Evolutionary conservation across 2,797 vertebrate species (phyloP).

Genomic region (Myotis myotis): DNA sequence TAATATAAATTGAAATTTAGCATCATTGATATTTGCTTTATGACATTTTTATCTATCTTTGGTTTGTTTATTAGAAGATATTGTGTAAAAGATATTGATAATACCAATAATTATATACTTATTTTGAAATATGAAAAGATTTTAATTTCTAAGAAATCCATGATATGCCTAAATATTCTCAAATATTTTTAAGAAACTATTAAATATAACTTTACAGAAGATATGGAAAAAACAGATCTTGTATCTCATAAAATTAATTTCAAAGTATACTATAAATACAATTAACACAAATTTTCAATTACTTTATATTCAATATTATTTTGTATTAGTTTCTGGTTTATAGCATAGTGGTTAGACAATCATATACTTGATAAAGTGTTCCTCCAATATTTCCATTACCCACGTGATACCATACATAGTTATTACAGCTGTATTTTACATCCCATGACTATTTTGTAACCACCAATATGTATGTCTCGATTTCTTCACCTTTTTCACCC

Average conservation of each 20-base stretch:
- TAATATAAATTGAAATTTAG: neutral
- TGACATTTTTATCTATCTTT: neutral
- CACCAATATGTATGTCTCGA: neutral
- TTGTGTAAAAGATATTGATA: neutral
- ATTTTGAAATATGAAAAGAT: neutral
- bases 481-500: neutral
- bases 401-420: neutral
- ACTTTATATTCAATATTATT: neutral
- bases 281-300: neutral
- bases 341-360: neutral
- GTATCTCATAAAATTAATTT: neutral
- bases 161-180: neutral
- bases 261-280: conserved; percentile 48
- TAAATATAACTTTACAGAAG: neutral
- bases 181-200: neutral
- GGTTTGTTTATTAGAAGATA: neutral
- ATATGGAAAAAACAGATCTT: conserved; percentile 46
- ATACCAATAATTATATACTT: neutral
- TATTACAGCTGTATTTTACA: neutral
- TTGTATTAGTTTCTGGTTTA: neutral
- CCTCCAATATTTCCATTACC: neutral
- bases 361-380: neutral
- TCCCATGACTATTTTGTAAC: neutral
- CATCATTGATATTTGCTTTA: neutral
- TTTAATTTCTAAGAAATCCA: neutral